Percentiles rank a stretch among this genome's conserved stretches.
Evolutionary conservation across 2,888 invertebrate species (phyloP).

Genomic region (Iselma pallidipennis): DNA sequence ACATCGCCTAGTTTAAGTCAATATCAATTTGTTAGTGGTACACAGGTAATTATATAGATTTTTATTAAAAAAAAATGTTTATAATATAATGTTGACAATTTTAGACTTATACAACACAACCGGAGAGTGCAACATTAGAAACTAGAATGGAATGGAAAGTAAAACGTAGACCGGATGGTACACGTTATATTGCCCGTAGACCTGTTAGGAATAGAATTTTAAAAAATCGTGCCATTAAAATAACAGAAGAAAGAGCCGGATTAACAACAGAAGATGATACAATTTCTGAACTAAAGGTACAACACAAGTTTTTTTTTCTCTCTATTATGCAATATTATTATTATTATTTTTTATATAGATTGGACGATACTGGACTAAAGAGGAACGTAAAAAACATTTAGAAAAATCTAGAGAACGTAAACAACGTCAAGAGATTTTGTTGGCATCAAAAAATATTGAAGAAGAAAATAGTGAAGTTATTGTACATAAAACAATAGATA

Average conservation of each 20-base stretch:
- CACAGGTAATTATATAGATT: slow-evolving; percentile 35
- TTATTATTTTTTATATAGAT: slow-evolving; percentile 26
- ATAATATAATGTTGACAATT: slow-evolving; percentile 3
- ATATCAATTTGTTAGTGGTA: slow-evolving; percentile 62
- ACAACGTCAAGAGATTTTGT: slow-evolving; percentile 53
- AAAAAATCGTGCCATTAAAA: slow-evolving; percentile 68
- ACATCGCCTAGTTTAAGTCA: slow-evolving; percentile 63
- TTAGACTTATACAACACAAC: slow-evolving; percentile 25
- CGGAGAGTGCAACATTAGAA: slow-evolving; percentile 40
- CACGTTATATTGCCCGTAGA: slow-evolving; percentile 73
- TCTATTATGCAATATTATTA: not conserved
- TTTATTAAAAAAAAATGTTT: too few relatives aligned
- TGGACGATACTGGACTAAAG: slow-evolving; percentile 77
- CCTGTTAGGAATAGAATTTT: slow-evolving; percentile 69
- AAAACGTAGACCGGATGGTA: slow-evolving; percentile 75
- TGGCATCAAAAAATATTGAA: slow-evolving; percentile 43
- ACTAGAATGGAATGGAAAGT: slow-evolving; percentile 73
- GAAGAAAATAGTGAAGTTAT: slow-evolving; percentile 42
- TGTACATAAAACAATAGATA: slow-evolving; percentile 34
- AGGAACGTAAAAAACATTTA: slow-evolving; percentile 73
- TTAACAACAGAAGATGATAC: slow-evolving; percentile 76
- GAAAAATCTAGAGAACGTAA: slow-evolving; percentile 70
- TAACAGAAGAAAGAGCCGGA: slow-evolving; percentile 68
- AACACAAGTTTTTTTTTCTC: not conserved
- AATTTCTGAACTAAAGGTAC: slow-evolving; percentile 74